Evolutionary conservation across 2,797 vertebrate genomes (phyloP), one percentile per base, ranked within the genome.

Genomic region (Acrossocheilus fasciatus): DNA sequence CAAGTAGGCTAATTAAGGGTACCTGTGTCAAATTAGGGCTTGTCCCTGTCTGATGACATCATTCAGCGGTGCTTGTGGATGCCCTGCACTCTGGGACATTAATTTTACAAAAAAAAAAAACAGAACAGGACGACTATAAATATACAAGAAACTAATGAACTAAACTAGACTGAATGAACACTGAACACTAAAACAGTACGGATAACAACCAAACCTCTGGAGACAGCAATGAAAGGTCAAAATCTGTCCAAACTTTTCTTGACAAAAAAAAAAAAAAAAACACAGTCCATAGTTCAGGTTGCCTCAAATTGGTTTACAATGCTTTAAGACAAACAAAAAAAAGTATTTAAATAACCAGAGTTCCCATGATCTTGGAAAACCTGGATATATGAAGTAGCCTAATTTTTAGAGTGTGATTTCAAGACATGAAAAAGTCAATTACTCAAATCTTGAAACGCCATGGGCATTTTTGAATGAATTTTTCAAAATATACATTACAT

Each of bases 21-120:
- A 87, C 80, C 82, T 88, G 85, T 87, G 59, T 23, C 10, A 14
- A 70, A 70, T 83, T 41, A 54, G 18, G 64, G 39, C 78, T 84
- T 3, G 62, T 82, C 54, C 74, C 70, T 70, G 79, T 82, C 82
- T 88, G 39, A 85, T 62, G 70, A 84, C 66, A 79, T 87, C 45
- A 87, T 80, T 75, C 36, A 70, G 36, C 2, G 1, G 14, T 6
- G 36, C 36, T 78, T 78, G 30, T 54, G 50, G 34, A 77, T 39
- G 18, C 34, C 47, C n/a, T 0, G n/a, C n/a, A 8, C 74, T 76
- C 12, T 36, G 10, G 5, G 12, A 57, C 34, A 77, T 4, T 57
- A 15, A 77, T 23, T 54, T 23, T 23, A 23, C 11, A 39, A 77
- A 39, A 5, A 20, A 30, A 4, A 50, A 4, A 50, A 4, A 9